These are phyloP conservation scores for Riptortus pedestris DNA, from an alignment of 1,140 invertebrate species.

Conservation along the genomic window DNA sequence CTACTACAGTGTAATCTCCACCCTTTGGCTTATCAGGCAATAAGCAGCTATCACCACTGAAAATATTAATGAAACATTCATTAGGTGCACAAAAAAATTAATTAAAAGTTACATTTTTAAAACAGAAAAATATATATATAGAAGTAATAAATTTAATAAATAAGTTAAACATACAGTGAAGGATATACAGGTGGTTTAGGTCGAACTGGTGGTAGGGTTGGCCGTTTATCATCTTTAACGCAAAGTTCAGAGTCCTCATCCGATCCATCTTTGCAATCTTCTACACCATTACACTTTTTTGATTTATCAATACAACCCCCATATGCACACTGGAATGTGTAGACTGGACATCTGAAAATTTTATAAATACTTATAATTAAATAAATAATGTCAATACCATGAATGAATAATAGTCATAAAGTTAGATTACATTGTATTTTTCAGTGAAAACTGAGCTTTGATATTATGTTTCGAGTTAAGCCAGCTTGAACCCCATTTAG, in stretches of 20 bases:
- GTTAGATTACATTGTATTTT: no score
- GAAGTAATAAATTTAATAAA: background rate
- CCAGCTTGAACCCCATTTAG: no score
- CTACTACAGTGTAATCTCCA: slow-evolving; percentile 8
- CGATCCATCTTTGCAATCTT: slow-evolving; percentile 55
- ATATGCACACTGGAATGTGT: slow-evolving; percentile 46
- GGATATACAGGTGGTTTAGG: background rate
- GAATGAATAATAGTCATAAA: no score
- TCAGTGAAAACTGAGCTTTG: no score
- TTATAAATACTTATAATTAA: background rate
- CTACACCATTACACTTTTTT: slow-evolving; percentile 44
- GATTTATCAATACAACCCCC: slow-evolving; percentile 48
- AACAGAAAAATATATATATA: background rate
- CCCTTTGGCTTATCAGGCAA: slow-evolving; percentile 12
- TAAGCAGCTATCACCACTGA: slow-evolving; percentile 1
- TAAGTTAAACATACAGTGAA: background rate
- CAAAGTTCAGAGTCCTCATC: slow-evolving; percentile 39
- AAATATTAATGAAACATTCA: slow-evolving; percentile 1
- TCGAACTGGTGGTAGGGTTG: background rate
- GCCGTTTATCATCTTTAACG: no score
- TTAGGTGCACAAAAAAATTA: background rate
- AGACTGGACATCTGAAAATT: slow-evolving; percentile 37
- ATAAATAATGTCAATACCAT: no score
- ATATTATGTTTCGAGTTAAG: no score
- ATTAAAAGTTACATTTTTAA: background rate